Conservation (phyloP, 2,888 invertebrate genomes). For the Lithophane ornitopus region DNA sequence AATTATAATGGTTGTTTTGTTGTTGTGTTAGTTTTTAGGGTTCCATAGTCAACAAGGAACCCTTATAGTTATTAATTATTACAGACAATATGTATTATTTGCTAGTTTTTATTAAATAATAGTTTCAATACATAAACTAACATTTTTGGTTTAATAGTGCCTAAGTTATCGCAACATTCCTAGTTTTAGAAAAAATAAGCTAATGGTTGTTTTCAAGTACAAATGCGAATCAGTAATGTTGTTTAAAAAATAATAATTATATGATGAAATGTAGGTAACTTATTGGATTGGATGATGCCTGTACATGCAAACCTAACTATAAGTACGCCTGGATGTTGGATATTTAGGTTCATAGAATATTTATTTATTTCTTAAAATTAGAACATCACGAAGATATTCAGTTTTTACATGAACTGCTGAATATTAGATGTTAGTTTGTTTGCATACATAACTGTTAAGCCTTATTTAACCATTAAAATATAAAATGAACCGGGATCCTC, state of each 20-base stretch:
- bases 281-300: slow-evolving; percentile 15
- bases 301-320: slow-evolving; percentile 5
- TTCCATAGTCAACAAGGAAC: too few relatives aligned
- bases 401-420: not conserved
- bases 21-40: not conserved
- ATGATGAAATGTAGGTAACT: not conserved
- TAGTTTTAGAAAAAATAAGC: not conserved
- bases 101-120: too few relatives aligned
- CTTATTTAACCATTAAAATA: not conserved
- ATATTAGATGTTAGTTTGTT: not conserved
- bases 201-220: not conserved
- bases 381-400: not conserved
- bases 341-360: not conserved
- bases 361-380: not conserved
- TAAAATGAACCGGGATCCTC: not conserved
- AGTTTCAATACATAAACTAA: too few relatives aligned
- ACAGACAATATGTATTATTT: not conserved
- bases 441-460: not conserved
- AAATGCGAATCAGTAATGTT: not conserved
- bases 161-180: not conserved
- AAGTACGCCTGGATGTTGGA: slow-evolving; percentile 1
- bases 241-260: not conserved
- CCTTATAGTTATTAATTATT: too few relatives aligned
- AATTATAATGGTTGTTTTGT: not conserved
- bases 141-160: not conserved